Conservation (phyloP, 2,888 invertebrate species). For the Nineta flava region DNA sequence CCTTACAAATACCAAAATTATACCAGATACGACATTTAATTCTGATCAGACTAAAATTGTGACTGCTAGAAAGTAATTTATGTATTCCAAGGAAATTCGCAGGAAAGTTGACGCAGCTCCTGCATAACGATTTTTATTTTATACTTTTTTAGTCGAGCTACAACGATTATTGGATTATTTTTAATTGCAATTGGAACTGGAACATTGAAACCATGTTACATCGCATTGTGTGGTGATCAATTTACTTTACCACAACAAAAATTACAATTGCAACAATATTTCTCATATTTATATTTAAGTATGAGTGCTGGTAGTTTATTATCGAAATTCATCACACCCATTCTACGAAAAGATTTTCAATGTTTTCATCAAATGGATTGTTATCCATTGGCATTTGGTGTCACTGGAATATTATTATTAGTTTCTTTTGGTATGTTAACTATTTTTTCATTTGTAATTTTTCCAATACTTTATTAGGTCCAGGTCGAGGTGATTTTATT, state of each 20-base stretch:
- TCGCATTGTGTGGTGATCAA: conserved; percentile 77
- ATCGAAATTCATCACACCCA: conserved; percentile 55
- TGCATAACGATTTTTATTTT: no score
- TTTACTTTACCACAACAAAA: conserved; percentile 53
- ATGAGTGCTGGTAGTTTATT: conserved; percentile 54
- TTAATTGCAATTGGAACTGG: conserved; percentile 64
- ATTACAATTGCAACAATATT: conserved; percentile 50
- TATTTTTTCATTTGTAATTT: not conserved
- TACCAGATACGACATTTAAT: no score
- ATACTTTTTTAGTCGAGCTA: not conserved
- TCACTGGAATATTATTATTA: conserved; percentile 56
- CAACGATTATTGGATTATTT: conserved; percentile 35
- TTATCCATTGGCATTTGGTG: conserved; percentile 60
- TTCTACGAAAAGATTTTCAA: conserved; percentile 44
- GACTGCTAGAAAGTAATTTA: no score
- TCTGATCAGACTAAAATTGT: no score
- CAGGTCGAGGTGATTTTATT: no score
- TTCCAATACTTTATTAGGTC: no score
- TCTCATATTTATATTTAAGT: conserved; percentile 69
- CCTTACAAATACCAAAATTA: no score
- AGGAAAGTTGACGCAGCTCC: no score
- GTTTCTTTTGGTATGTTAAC: conserved; percentile 37
- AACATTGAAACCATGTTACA: conserved; percentile 75
- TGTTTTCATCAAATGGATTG: conserved; percentile 55
- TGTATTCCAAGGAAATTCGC: no score